Conservation (phyloP, 2,113 vertebrate genomes). For the Copsychus sechellarum region DNA sequence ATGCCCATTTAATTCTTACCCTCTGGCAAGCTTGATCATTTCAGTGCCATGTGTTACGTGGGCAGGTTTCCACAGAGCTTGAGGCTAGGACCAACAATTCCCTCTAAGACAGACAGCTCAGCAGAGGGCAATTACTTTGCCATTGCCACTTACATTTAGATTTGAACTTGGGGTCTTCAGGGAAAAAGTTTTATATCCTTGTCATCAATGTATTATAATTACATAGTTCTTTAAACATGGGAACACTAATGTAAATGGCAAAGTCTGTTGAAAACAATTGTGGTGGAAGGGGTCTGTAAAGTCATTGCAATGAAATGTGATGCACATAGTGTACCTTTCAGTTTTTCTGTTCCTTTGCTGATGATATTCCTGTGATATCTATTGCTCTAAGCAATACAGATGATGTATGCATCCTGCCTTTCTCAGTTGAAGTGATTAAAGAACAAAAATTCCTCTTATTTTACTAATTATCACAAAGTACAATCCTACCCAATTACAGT, state of each 20-base stretch:
- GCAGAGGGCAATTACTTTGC: background rate
- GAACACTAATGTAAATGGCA: background rate
- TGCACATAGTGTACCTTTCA: background rate
- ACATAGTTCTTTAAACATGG: background rate
- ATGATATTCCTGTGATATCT: background rate
- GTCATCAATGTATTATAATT: background rate
- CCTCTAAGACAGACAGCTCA: background rate
- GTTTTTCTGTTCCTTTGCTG: background rate
- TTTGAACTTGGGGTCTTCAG: background rate
- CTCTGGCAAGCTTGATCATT: background rate
- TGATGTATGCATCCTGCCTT: background rate
- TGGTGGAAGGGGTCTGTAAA: background rate
- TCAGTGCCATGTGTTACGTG: background rate
- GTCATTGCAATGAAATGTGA: rapidly evolving
- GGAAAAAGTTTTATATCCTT: background rate
- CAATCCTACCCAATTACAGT: background rate
- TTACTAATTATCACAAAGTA: background rate
- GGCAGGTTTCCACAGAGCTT: background rate
- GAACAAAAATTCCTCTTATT: background rate
- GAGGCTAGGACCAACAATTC: background rate
- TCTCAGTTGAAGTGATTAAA: background rate
- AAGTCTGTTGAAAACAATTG: background rate
- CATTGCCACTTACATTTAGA: background rate
- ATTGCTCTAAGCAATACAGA: background rate
- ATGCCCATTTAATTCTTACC: background rate